Percentiles rank a stretch among this genome's conserved stretches.
These are phyloP conservation scores for Philonicus albiceps DNA, from an alignment of 2,888 invertebrate species.

Conservation along the genomic window DNA sequence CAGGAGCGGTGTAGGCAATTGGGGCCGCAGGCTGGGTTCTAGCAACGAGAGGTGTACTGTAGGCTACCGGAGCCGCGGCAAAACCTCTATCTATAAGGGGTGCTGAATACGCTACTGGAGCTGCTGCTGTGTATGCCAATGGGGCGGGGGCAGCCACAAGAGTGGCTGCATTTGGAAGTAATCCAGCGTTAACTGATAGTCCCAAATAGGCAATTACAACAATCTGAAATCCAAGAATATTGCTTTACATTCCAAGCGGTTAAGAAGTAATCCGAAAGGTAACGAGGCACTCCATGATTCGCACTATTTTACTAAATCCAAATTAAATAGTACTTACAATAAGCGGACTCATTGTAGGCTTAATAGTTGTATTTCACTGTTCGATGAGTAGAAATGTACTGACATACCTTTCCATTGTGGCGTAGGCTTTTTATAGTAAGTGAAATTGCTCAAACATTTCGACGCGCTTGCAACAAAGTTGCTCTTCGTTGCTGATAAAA, in stretches of 20 bases:
- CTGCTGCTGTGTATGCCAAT: slow-evolving; percentile 48
- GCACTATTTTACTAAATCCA: neutral
- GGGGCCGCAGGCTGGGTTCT: slow-evolving; percentile 45
- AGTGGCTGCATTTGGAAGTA: slow-evolving; percentile 55
- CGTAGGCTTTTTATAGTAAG: slow-evolving; percentile 60
- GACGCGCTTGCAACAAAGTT: slow-evolving; percentile 21
- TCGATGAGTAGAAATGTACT: slow-evolving; percentile 63
- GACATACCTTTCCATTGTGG: slow-evolving; percentile 58
- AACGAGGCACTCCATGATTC: neutral
- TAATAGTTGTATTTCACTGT: slow-evolving; percentile 59
- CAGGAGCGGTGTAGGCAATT: slow-evolving; percentile 47
- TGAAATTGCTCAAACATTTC: slow-evolving; percentile 35
- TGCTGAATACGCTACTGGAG: slow-evolving; percentile 51
- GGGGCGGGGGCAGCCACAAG: slow-evolving; percentile 50
- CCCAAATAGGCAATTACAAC: slow-evolving; percentile 61
- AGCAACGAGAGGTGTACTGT: slow-evolving; percentile 47
- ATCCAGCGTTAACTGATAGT: slow-evolving; percentile 58
- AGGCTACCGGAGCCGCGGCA: slow-evolving; percentile 45
- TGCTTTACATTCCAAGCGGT: slow-evolving; percentile 45
- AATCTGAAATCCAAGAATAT: slow-evolving; percentile 52
- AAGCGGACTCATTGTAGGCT: slow-evolving; percentile 63
- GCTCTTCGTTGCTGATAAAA: slow-evolving; percentile 43
- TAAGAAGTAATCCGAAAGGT: slow-evolving; percentile 2
- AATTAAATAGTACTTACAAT: slow-evolving; percentile 58
- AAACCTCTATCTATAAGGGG: slow-evolving; percentile 48